Conservation (phyloP, 2,888 invertebrate species). For the Boloria euphrosyne region DNA sequence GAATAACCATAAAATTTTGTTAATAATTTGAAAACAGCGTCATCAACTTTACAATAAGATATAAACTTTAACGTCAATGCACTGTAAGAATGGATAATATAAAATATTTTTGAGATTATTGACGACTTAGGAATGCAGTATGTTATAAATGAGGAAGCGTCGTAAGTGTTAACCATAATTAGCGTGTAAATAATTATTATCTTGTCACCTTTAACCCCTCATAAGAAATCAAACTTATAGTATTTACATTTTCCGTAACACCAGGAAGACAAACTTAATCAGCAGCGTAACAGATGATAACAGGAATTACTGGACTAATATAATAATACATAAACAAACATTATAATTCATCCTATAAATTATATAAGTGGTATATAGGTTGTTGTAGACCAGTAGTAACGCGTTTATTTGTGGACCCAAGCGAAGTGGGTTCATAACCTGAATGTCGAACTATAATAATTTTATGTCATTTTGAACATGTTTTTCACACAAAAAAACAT, state of each 20-base stretch:
- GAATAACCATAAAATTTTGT: too few relatives aligned
- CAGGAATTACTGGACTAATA: too few relatives aligned
- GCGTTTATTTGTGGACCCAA: too few relatives aligned
- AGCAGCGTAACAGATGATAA: constrained; percentile 2
- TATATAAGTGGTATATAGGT: neutral
- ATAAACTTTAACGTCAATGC: too few relatives aligned
- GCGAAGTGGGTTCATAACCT: too few relatives aligned
- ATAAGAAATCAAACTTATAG: neutral
- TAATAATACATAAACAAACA: neutral
- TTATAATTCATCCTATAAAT: neutral
- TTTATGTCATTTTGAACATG: too few relatives aligned
- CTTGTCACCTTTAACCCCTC: constrained; percentile 15
- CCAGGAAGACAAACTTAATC: constrained; percentile 9
- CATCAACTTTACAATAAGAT: too few relatives aligned
- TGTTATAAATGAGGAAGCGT: constrained; percentile 6
- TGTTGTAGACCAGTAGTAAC: too few relatives aligned
- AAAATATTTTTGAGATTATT: neutral
- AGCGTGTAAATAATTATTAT: neutral
- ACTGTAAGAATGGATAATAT: too few relatives aligned
- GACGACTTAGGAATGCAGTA: neutral
- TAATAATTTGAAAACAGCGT: too few relatives aligned
- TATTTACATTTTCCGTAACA: neutral
- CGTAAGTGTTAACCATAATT: constrained; percentile 2
- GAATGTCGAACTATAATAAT: too few relatives aligned
- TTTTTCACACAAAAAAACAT: too few relatives aligned